These are phyloP conservation scores for Brachyistius frenatus DNA, from an alignment of 2,113 vertebrate genomes.

Conservation along the genomic window DNA sequence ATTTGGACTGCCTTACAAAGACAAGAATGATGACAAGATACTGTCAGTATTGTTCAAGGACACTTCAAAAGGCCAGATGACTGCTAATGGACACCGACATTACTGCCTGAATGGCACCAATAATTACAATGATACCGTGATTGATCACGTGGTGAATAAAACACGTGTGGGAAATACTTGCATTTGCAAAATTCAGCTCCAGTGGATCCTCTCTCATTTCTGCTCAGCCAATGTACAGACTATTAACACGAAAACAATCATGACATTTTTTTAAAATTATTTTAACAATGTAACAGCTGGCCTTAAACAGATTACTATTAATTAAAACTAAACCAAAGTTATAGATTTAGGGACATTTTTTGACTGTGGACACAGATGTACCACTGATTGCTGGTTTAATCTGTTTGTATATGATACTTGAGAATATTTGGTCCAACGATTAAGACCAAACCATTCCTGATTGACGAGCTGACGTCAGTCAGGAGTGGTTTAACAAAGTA, in stretches of 20 bases:
- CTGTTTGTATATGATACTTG: no score
- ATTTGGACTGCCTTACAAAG: constrained; percentile 11
- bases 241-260: no score
- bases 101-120: background rate
- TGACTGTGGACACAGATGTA: background rate
- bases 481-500: no score
- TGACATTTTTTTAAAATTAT: no score
- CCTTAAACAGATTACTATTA: no score
- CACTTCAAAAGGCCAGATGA: constrained; percentile 17
- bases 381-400: no score
- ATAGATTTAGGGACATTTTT: background rate
- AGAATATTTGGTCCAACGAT: no score
- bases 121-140: background rate
- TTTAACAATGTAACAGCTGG: no score
- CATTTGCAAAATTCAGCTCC: no score
- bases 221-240: no score
- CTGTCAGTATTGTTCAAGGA: constrained; percentile 29
- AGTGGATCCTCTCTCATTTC: no score
- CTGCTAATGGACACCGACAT: background rate
- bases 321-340: background rate
- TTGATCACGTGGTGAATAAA: background rate
- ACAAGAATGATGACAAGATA: constrained; percentile 23
- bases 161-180: no score
- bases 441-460: background rate
- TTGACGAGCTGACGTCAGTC: background rate